Evolutionary conservation across 1,140 invertebrate genomes (phyloP), one percentile per base, ranked within the genome.

Genomic region (Drosophila pruinosa): DNA sequence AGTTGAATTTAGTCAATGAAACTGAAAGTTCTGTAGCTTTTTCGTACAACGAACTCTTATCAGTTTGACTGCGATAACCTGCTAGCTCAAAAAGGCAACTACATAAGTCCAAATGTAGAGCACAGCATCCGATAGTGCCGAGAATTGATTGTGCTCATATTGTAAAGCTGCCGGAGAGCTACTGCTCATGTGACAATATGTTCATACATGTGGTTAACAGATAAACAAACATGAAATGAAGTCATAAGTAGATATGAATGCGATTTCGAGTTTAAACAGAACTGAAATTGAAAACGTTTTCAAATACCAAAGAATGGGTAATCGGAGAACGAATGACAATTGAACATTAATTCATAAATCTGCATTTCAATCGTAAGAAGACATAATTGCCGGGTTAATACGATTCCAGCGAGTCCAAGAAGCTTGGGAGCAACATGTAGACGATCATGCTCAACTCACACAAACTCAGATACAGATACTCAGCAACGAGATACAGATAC

Each of bases 21-120:
- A 85, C 58, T 8, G 73, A 85, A 85, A 85, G 81, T 86, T 28
- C 47, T 28, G 26, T 22, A 6, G 7, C 31, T 43, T 61, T 62
- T 70, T 72, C 64, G 72, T 85, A 71, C 73, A 80, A 74, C 50
- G 63, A 78, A 85, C 78, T 45, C 62, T 88, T 86, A 86, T 86
- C 81, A 88, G 81, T 63, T 34, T 19, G 7, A 8, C 52, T 34
- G 58, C 65, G 81, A 86, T 86, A 86, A 86, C 81, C 81, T 75
- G 81, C 61, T 54, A 70, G 61, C 76, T 85, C 65, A 61, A 54
- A 68, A 62, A 63, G 61, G 61, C 81, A 67, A 85, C 56, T 74
- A n/a, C n/a, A n/a, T n/a, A 77, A 63, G 34, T 47, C 81, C 36
- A 41, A 78, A 82, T 75, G 70, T 83, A 64, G 79, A 86, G 54